Base-by-base conservation (phyloP, 1,140 invertebrate species). In the Dysdera silvatica region DNA sequence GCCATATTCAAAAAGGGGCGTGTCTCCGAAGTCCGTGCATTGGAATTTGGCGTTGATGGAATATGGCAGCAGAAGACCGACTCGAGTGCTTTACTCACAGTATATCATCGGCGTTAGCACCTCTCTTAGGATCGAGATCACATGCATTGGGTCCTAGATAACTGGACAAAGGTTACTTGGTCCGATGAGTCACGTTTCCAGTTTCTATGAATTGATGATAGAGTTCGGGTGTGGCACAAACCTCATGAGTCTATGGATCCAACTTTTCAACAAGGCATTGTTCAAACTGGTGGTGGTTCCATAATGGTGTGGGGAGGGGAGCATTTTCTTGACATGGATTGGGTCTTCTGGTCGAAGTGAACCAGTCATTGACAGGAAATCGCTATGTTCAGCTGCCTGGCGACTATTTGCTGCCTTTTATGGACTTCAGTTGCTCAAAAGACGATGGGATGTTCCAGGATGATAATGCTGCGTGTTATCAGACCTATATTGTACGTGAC, bases 141-240 rank as follows among this genome's bases (percentile, higher is more conserved):
- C 26, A 2, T 45, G 14, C 14, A 23, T 45, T 18, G 43, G 43
- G 18, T 3, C 2, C 48, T 51, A 31, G 8, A 51, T 1, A 10
- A 51, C 0, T 70, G 55, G 37, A 58, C 26, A 28, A 48, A 53
- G 4, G 35, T 20, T 1, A 47, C 35, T 40, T 71, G 61, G 61
- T 35, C 43, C 23, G 53, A 47, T 16, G 53, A 57, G 18, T 57
- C 52, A 7, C 26, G 47, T 14, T 63, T 63, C 23, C 61, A 35
- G 3, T 49, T 63, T 2, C 20, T 18, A 4, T 40, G 23, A 59
- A 53, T 28, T 20, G 56, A 58, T 58, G 20, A 48, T 32, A 3
- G 29, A 28, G 40, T 49, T 14, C 54, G 32, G 33, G 20, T 61
- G 14, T 3, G 29, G 58, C 58, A 37, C n/a, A 37, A 54, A 52